Conservation (phyloP, 23 tunicate species). For the Halocynthia roretzi region DNA sequence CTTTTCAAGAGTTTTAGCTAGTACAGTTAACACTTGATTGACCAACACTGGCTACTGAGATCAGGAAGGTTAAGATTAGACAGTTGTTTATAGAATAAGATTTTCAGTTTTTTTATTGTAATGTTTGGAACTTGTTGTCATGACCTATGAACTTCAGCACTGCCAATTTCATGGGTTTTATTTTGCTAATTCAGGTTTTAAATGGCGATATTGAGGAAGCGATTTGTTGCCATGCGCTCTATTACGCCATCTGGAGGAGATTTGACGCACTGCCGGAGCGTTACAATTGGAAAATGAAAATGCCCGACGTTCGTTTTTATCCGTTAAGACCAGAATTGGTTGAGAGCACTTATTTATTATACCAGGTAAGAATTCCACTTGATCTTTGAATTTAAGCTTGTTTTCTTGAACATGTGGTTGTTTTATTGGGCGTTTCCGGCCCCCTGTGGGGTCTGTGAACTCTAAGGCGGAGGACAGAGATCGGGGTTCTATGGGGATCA, state of each 20-base stretch:
- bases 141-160: no score
- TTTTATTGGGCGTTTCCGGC: not conserved
- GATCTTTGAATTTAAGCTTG: not conserved
- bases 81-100: no score
- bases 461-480: not conserved
- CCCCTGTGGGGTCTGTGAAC: not conserved
- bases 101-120: no score
- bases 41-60: no score
- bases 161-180: no score
- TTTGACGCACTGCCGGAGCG: slow-evolving; percentile 92
- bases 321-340: slow-evolving; percentile 92
- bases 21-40: no score
- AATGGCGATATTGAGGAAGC: slow-evolving; percentile 96
- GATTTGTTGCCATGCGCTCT: slow-evolving; percentile 85
- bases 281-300: slow-evolving; percentile 65
- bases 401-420: not conserved
- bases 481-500: no score
- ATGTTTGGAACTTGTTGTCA: no score
- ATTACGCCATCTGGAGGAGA: slow-evolving; percentile 94
- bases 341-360: slow-evolving; percentile 84
- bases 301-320: slow-evolving; percentile 78
- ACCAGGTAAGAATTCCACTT: slow-evolving; percentile 35
- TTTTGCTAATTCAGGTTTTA: slow-evolving; percentile 47
- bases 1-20: no score
- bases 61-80: no score